These are phyloP conservation scores for Chrysolina oricalcia DNA, from an alignment of 2,888 invertebrate genomes.

Conservation along the genomic window DNA sequence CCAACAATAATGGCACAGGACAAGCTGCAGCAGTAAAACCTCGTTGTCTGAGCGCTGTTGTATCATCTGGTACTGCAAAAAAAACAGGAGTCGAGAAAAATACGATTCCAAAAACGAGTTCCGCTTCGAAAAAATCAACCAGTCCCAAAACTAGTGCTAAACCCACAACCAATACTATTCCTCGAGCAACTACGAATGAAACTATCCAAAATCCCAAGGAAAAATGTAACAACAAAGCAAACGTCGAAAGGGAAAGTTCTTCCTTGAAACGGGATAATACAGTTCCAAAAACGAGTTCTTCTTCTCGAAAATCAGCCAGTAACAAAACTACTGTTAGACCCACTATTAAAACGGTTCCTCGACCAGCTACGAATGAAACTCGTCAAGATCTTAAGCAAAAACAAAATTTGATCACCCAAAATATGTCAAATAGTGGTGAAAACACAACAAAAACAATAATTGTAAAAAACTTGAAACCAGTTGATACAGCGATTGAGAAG, in stretches of 20 bases:
- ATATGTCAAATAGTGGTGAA: not conserved
- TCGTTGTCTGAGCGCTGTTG: not conserved
- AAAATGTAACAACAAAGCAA: no score
- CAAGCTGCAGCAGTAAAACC: not conserved
- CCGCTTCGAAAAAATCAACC: no score
- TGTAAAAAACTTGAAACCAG: not conserved
- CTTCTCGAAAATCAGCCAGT: no score
- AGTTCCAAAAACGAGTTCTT: no score
- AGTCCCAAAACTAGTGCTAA: not conserved
- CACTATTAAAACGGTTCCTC: no score
- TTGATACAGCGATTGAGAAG: not conserved
- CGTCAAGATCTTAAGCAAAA: not conserved
- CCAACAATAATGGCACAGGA: not conserved
- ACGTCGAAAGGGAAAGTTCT: no score
- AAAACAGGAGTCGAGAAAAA: not conserved
- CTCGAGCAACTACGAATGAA: no score
- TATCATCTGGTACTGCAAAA: not conserved
- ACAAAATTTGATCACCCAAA: not conserved
- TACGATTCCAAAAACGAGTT: not conserved
- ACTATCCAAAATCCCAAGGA: no score
- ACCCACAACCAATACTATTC: no score
- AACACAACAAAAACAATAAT: not conserved
- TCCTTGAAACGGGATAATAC: no score
- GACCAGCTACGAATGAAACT: no score
- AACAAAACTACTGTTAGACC: no score